Evolutionary conservation across 2,797 vertebrate species (phyloP), one percentile per base, ranked within the genome.

Genomic region (Chloroceryle inda): DNA sequence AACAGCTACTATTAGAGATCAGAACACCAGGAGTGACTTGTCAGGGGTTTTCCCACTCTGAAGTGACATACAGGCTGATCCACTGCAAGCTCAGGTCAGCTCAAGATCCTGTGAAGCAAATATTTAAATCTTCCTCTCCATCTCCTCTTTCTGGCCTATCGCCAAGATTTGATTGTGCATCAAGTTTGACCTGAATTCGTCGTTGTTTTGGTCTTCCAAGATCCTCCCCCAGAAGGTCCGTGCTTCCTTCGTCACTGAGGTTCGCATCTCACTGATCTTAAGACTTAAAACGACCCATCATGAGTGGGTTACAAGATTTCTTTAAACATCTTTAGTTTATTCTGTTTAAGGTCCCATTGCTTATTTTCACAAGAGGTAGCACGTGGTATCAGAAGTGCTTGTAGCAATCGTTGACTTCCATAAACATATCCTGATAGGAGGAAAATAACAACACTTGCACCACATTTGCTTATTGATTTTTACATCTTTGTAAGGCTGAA

Each of bases 251-350:
- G 12, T 35, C 4, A 1, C 23, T 59, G 10, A 35, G 7, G 69
- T 83, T 71, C 40, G 8, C 4, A 38, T 62, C 44, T 84, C 26
- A 52, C 8, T 49, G 61, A 42, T 84, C 85, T 81, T 66, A 24
- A 72, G 44, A 93, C 83, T 72, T 69, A 27, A 68, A 78, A 91
- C 27, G 23, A 38, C 45, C 89, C 72, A 44, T 90, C 74, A 49
- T 85, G 82, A 96, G 73, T 40, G 40, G 61, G 92, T 97, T 56
- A 33, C 80, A 78, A 84, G 37, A 66, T n/a, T 64, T 53, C 67
- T 49, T 85, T 13, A 27, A 66, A 45, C 33, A 40, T 22, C 11
- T 21, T 42, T 64, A 37, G 42, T 55, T 66, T 40, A n/a, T 11
- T 49, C 4, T n/a, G 6, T 16, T 38, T 29, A 53, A 14, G 22